Conservation (phyloP, 2,113 vertebrate genomes). For the Gopherus evgoodei region DNA sequence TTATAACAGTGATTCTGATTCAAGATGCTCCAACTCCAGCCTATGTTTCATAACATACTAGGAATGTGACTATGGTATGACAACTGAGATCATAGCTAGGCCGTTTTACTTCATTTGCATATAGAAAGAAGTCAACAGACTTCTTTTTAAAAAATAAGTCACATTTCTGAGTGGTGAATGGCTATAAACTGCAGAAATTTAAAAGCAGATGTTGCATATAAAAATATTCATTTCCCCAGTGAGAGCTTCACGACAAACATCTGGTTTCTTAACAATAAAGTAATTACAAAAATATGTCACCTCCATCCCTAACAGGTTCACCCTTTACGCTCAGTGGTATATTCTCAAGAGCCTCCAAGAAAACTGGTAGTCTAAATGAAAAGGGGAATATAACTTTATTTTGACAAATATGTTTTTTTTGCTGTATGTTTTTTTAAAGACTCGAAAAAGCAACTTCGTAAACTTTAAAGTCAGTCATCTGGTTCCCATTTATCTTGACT, state of each 20-base stretch:
- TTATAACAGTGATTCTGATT: not conserved
- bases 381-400: not conserved
- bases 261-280: slow-evolving; percentile 28
- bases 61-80: not conserved
- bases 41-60: not conserved
- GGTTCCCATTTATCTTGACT: slow-evolving; percentile 58
- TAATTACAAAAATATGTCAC: not conserved
- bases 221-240: not conserved
- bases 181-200: not conserved
- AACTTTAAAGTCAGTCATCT: slow-evolving; percentile 43
- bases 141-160: not conserved
- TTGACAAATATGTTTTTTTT: not conserved
- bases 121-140: not conserved
- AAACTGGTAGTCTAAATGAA: not conserved
- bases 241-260: slow-evolving; percentile 29
- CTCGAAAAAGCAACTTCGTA: slow-evolving; percentile 24
- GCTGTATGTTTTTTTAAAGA: slow-evolving; percentile 30
- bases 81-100: not conserved
- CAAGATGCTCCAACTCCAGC: not conserved
- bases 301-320: not conserved
- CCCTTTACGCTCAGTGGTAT: not conserved
- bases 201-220: not conserved
- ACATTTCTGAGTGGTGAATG: not conserved
- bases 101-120: not conserved
- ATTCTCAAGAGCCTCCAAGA: not conserved